phyloP scores from a whole-genome alignment of 2,113 vertebrate species.

The Tyrannus savana region DNA sequence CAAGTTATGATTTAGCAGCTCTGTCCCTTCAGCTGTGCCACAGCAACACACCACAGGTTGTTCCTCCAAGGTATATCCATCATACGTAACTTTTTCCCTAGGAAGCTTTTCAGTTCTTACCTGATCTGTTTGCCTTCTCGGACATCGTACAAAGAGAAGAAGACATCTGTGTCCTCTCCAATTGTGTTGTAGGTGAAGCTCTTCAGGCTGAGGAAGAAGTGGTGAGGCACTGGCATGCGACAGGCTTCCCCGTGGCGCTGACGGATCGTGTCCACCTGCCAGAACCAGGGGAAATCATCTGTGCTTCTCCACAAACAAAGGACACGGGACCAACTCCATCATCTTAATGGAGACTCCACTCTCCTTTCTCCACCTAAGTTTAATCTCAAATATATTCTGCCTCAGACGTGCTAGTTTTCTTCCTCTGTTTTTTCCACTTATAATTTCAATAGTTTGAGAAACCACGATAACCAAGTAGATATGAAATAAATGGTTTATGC shows the following conservation, averaged over 20 bases:
- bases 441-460: neutral
- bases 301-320: neutral
- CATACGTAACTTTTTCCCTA: neutral
- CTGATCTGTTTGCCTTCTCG: conserved; percentile 96
- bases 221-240: conserved; percentile 90
- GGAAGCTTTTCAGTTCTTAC: conserved; percentile 65
- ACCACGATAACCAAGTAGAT: neutral
- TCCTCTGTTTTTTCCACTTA: neutral
- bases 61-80: neutral
- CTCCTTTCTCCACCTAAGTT: neutral
- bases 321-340: accelerated
- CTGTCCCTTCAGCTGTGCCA: neutral
- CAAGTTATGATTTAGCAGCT: neutral
- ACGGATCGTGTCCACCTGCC: conserved; percentile 85
- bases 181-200: conserved; percentile 98
- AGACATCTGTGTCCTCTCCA: conserved; percentile 94
- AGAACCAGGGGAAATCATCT: neutral
- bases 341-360: neutral
- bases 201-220: conserved; percentile 95
- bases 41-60: neutral
- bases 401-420: neutral
- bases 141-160: conserved; percentile 92
- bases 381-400: neutral
- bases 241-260: conserved; percentile 90
- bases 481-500: neutral